phyloP scores from a whole-genome alignment of 2,113 vertebrate genomes.

The Eonycteris spelaea region DNA sequence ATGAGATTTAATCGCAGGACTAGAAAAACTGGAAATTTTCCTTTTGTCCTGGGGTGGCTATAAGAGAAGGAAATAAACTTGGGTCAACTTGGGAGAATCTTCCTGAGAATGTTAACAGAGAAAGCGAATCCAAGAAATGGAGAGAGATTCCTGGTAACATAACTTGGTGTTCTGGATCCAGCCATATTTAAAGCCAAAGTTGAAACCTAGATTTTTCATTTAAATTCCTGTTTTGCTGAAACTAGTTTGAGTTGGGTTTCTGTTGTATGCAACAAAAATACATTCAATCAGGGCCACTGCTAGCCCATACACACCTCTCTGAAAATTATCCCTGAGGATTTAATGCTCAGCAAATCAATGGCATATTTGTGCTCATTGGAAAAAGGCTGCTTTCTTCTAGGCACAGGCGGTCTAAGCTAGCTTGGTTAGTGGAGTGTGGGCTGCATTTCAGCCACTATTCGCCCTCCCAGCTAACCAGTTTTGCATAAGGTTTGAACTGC shows the following conservation, averaged over 20 bases:
- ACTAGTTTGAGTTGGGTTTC: not conserved
- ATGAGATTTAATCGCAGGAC: not conserved
- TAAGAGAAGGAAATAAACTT: not conserved
- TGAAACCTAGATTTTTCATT: not conserved
- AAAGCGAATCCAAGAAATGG: not conserved
- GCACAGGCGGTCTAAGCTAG: no score
- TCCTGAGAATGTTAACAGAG: not conserved
- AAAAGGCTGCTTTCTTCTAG: not conserved
- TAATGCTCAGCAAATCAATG: not conserved
- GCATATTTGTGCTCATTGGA: not conserved
- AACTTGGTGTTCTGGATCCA: not conserved
- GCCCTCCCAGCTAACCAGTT: not conserved
- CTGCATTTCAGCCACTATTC: not conserved
- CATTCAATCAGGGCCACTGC: not conserved
- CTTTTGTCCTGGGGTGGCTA: not conserved
- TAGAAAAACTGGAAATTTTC: not conserved
- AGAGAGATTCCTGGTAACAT: not conserved
- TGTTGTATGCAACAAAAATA: not conserved
- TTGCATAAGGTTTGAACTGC: not conserved
- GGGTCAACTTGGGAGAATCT: not conserved
- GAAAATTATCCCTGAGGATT: not conserved
- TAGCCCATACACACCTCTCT: not conserved
- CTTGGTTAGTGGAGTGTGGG: no score
- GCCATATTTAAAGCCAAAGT: not conserved
- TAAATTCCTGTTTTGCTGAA: not conserved